Conservation (phyloP, 2,113 vertebrate genomes). For the Aspidoscelis tigris region DNA sequence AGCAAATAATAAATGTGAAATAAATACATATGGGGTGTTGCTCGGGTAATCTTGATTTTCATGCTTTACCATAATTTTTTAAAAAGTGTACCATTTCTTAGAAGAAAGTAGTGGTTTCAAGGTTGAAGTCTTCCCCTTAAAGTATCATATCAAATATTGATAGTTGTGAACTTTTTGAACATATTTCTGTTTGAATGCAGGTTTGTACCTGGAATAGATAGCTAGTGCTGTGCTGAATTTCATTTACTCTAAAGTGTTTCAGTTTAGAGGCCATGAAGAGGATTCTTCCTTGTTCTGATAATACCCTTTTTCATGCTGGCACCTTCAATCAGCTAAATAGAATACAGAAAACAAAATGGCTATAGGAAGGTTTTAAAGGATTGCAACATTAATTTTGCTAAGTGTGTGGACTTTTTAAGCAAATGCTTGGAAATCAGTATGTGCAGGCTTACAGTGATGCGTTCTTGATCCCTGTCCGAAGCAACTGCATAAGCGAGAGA, state of each 20-base stretch:
- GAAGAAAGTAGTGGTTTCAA: not conserved
- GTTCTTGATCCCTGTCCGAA: conserved; percentile 63
- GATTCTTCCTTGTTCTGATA: conserved; percentile 51
- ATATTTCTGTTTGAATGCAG: conserved; percentile 31
- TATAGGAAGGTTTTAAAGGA: conserved; percentile 47
- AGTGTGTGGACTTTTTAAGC: conserved; percentile 62
- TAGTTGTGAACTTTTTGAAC: conserved; percentile 36
- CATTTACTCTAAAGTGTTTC: not conserved
- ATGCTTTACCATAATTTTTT: conserved; percentile 47
- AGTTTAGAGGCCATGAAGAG: conserved; percentile 41
- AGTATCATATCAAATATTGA: conserved; percentile 2
- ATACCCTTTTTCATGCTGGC: conserved; percentile 20
- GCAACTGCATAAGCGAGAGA: conserved; percentile 69
- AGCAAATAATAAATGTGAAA: conserved; percentile 40
- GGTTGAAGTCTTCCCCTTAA: conserved; percentile 32
- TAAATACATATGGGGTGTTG: conserved; percentile 56
- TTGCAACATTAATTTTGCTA: conserved; percentile 63
- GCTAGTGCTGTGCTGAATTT: conserved; percentile 2
- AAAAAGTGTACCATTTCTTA: conserved; percentile 44
- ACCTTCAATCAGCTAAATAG: conserved; percentile 45
- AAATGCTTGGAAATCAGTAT: conserved; percentile 58
- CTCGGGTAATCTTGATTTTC: conserved; percentile 46
- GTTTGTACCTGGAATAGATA: conserved; percentile 19
- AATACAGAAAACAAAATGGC: conserved; percentile 37
- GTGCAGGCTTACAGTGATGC: conserved; percentile 36